A percentile compares a stretch with the other conserved stretches of the same genome.
phyloP scores from a whole-genome alignment of 2,888 invertebrate species.

The Bellardia pandia region DNA sequence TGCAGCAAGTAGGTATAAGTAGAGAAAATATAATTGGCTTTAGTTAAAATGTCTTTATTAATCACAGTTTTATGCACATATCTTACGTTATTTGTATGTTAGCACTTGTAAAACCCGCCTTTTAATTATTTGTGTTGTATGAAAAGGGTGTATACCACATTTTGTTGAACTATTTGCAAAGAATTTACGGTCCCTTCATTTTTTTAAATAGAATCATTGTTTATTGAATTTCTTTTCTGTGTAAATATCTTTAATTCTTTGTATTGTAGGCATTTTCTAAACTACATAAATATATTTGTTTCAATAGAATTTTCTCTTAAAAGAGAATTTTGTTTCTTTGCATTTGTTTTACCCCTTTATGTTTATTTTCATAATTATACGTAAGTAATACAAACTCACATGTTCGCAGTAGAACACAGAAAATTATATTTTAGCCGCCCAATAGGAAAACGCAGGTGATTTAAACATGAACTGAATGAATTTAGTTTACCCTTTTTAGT shows the following conservation, averaged over 20 bases:
- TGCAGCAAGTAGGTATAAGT: neutral
- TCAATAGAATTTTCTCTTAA: too few species aligned
- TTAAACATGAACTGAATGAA: too few species aligned
- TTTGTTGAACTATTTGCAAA: neutral
- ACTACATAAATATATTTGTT: too few species aligned
- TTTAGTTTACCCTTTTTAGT: too few species aligned
- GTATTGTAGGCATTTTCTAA: too few species aligned
- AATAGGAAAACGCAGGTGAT: too few species aligned
- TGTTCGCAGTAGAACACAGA: too few species aligned
- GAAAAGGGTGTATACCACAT: neutral
- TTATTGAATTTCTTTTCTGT: neutral
- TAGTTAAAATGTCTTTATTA: slow-evolving; percentile 32
- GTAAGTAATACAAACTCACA: too few species aligned
- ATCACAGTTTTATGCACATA: neutral
- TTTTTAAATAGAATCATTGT: neutral
- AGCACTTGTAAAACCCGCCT: slow-evolving; percentile 34
- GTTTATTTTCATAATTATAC: too few species aligned
- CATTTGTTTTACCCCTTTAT: too few species aligned
- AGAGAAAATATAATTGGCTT: slow-evolving; percentile 27
- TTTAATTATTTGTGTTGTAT: slow-evolving; percentile 4
- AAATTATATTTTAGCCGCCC: too few species aligned
- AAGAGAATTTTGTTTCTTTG: too few species aligned
- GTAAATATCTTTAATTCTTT: neutral
- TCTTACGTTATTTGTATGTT: neutral
- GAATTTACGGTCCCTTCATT: neutral